Percentiles rank a stretch among this genome's conserved stretches.
These are phyloP conservation scores for Channa argus DNA, from an alignment of 2,113 vertebrate species.

Conservation along the genomic window DNA sequence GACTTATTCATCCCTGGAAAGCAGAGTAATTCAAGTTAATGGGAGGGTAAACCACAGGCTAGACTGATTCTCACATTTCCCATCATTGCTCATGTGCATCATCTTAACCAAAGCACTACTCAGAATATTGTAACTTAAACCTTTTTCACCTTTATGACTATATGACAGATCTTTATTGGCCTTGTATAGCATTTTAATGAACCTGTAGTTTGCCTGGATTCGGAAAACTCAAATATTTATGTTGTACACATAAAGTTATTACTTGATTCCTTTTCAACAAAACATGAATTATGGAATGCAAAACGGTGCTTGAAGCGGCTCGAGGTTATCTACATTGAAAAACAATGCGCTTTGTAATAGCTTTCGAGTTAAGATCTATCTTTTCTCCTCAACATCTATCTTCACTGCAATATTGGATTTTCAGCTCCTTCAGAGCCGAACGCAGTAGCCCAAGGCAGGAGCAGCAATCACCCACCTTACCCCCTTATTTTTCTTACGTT, in stretches of 20 bases:
- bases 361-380: conserved; percentile 62
- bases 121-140: not conserved
- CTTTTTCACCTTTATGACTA: not conserved
- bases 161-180: not conserved
- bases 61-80: conserved; percentile 32
- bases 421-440: conserved; percentile 29
- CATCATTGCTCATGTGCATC: conserved; percentile 1
- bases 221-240: conserved; percentile 27
- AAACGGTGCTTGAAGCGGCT: conserved; percentile 49
- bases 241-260: conserved; percentile 21
- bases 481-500: conserved; percentile 56
- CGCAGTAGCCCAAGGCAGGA: conserved; percentile 39
- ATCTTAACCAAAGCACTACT: not conserved
- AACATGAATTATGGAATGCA: conserved; percentile 61
- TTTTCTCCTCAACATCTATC: conserved; percentile 52
- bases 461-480: conserved; percentile 20
- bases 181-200: conserved; percentile 5
- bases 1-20: conserved; percentile 13
- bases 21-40: conserved; percentile 33
- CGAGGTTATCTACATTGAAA: conserved; percentile 61
- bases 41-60: conserved; percentile 24
- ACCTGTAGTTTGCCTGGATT: conserved; percentile 38
- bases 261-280: conserved; percentile 47
- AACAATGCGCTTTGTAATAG: conserved; percentile 67
- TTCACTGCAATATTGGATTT: conserved; percentile 57